These are phyloP conservation scores for Peromyscus maniculatus DNA, from an alignment of 2,113 vertebrate genomes.

Conservation along the genomic window DNA sequence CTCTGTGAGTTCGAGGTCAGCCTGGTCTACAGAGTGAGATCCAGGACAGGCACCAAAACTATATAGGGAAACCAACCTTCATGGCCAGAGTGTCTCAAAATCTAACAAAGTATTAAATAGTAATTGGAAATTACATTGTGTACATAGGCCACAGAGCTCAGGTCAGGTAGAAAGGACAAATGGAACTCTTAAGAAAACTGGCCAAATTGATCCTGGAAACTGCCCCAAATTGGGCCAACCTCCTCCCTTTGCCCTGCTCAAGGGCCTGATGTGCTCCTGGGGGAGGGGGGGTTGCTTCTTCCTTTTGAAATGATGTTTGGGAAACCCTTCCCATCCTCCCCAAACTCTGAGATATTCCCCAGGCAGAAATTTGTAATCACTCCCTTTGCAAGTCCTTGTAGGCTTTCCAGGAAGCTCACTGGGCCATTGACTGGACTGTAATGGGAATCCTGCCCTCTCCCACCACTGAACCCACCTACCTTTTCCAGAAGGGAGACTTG, in stretches of 20 bases:
- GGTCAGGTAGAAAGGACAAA: not conserved
- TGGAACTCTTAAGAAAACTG: not conserved
- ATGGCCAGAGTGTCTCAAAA: not conserved
- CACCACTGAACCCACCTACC: not conserved
- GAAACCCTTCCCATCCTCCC: not conserved
- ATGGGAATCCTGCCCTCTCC: not conserved
- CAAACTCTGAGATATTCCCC: not conserved
- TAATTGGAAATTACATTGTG: not conserved
- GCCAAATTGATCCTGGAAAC: not conserved
- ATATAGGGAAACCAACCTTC: too few species aligned
- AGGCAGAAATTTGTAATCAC: not conserved
- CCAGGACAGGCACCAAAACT: too few species aligned
- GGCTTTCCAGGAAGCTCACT: not conserved
- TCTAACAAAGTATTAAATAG: not conserved
- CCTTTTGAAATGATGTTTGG: not conserved
- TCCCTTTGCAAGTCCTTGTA: not conserved
- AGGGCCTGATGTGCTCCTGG: not conserved
- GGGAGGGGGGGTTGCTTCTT: not conserved
- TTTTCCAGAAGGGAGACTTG: not conserved
- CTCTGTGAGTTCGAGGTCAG: too few species aligned
- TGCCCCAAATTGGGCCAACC: not conserved
- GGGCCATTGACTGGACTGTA: not conserved
- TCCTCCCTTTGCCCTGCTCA: not conserved
- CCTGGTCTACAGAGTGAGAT: too few species aligned
- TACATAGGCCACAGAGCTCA: not conserved